Base-by-base conservation (phyloP, 2,888 invertebrate genomes). In the Steinernema carpocapsae region DNA sequence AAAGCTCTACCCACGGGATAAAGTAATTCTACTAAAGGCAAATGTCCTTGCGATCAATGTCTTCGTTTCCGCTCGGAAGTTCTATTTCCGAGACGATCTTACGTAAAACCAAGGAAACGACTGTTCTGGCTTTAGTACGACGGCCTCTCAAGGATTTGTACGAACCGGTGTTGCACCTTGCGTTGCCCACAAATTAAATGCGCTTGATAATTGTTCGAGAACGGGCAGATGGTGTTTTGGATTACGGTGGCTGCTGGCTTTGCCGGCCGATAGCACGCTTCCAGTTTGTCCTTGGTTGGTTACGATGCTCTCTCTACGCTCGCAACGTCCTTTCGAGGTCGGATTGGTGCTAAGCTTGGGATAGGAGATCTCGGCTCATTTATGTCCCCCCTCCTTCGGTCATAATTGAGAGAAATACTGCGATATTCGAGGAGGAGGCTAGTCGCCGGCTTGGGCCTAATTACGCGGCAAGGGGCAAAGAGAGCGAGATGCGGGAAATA, bases 391-490 rank as follows among this genome's bases (percentile, higher is more conserved):
- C 64, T 64, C 64, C 64, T 32, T 29, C 64, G 17, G 29, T 64
- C 64, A 64, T 64, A 64, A 64, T 64, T 64, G 12, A 29, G 64
- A 14, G 64, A 64, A 26, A 32, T 22, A 64, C 17, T 64, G 19
- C 32, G 64, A 22, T 64, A 10, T 32, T 17, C 32, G 32, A 26
- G 26, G 64, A 64, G 64, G 32, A 32, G 32, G 64, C 32, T 37
- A 32, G 37, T 64, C 32, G 32, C 37, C 64, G 17, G 64, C 64
- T 64, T 29, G 64, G 29, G 64, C 37, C 64, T 64, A 64, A 64
- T 64, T 64, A 64, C 64, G 64, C 64, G 29, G 64, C 32, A 29
- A 32, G 14, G 19, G 64, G 37, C 64, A 17, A 14, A 26, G 64
- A 32, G 7, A 26, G 14, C 14, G 32, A 19, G 64, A 32, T 32